A percentile compares a stretch with the other conserved stretches of the same genome.
Evolutionary conservation across 2,797 vertebrate species (phyloP).

Genomic region (Spinus pinus): DNA sequence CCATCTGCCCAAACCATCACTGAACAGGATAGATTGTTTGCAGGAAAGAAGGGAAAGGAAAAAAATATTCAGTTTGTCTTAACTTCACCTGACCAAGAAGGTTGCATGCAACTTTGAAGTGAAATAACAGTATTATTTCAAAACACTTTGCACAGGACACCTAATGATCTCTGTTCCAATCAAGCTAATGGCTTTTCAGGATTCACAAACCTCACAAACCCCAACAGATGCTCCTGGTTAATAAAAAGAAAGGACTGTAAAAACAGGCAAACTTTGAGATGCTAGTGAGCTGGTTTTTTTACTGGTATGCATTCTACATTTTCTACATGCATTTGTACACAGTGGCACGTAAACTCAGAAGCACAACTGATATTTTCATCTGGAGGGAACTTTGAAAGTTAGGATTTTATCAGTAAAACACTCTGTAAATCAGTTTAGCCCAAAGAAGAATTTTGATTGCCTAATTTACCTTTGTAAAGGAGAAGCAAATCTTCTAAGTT

Average conservation of each 20-base stretch:
- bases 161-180: background rate
- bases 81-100: background rate
- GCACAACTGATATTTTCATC: constrained; percentile 2
- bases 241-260: background rate
- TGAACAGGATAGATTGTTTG: background rate
- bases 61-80: background rate
- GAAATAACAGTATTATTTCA: background rate
- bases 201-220: background rate
- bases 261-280: background rate
- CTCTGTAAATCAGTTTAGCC: constrained; percentile 73
- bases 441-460: constrained; percentile 79
- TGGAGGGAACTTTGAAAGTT: constrained; percentile 61
- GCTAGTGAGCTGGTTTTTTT: background rate
- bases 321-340: background rate
- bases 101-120: background rate
- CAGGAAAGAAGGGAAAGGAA: background rate
- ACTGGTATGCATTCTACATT: background rate
- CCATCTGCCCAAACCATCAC: background rate
- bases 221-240: background rate
- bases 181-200: background rate
- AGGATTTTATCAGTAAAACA: constrained; percentile 62
- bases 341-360: background rate
- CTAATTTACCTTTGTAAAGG: constrained; percentile 79
- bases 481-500: constrained; percentile 77
- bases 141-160: background rate